phyloP scores from a whole-genome alignment of 2,113 vertebrate genomes.

The Neodon shergylaensis region DNA sequence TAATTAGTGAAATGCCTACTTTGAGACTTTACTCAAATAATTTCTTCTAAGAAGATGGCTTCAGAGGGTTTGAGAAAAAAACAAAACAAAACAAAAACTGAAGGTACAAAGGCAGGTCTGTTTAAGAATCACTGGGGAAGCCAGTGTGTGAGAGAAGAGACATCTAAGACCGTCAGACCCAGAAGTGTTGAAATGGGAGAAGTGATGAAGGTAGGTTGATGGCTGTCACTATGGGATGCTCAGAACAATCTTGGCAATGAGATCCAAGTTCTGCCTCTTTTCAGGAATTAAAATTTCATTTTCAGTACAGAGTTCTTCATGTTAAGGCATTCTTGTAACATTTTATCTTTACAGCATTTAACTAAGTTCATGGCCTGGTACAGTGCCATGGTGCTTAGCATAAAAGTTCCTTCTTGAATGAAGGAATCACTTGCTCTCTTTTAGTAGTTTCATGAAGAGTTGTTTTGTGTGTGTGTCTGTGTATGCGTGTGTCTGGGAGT shows the following conservation, averaged over 20 bases:
- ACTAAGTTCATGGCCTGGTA: neutral
- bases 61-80: neutral
- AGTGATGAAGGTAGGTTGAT: neutral
- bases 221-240: neutral
- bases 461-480: neutral
- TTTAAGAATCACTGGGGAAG: neutral
- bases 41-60: neutral
- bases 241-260: neutral
- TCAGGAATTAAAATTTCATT: slow-evolving; percentile 44
- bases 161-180: neutral
- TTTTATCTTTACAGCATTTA: too few species aligned
- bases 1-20: neutral
- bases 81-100: neutral
- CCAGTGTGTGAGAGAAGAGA: neutral
- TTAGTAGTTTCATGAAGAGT: neutral
- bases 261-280: neutral
- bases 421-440: neutral
- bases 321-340: neutral
- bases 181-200: neutral
- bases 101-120: neutral
- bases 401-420: neutral
- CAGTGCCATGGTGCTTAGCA: neutral
- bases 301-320: neutral
- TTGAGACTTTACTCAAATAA: too few species aligned
- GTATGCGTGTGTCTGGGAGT: neutral